Evolutionary conservation across 2,797 vertebrate species (phyloP).

Genomic region (Poeciliopsis turneri): DNA sequence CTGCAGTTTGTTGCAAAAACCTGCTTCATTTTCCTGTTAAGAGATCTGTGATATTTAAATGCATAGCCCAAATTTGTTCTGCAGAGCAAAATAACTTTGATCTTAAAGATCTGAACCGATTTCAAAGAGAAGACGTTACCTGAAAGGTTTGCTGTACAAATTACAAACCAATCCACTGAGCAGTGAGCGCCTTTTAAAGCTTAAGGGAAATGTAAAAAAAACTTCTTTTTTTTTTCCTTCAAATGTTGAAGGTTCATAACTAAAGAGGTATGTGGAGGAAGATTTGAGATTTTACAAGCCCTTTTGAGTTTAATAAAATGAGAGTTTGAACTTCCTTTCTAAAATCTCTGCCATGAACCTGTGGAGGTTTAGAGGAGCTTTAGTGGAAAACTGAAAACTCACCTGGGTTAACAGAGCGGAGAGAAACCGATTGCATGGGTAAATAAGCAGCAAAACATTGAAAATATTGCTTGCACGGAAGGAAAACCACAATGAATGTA

Average conservation of each 20-base stretch:
- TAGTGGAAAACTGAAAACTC: slow-evolving; percentile 1
- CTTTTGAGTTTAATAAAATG: slow-evolving; percentile 2
- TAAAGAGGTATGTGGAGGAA: not conserved
- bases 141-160: not conserved
- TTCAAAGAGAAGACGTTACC: not conserved
- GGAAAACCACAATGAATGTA: slow-evolving; percentile 13
- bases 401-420: slow-evolving; percentile 5
- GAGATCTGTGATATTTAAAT: not conserved
- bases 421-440: not conserved
- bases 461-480: not conserved
- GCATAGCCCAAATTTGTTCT: not conserved
- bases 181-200: not conserved
- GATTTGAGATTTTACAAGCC: not conserved
- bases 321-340: not conserved
- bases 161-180: not conserved
- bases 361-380: not conserved
- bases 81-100: not conserved
- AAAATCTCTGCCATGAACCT: not conserved
- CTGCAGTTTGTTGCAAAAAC: not conserved
- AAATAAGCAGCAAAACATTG: too few relatives aligned
- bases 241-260: slow-evolving; percentile 2
- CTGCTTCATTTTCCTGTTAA: not conserved
- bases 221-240: not conserved
- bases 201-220: not conserved
- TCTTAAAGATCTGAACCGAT: not conserved